Evolutionary conservation across 2,888 invertebrate genomes (phyloP), one percentile per base, ranked within the genome.

Genomic region (Salticus scenicus): DNA sequence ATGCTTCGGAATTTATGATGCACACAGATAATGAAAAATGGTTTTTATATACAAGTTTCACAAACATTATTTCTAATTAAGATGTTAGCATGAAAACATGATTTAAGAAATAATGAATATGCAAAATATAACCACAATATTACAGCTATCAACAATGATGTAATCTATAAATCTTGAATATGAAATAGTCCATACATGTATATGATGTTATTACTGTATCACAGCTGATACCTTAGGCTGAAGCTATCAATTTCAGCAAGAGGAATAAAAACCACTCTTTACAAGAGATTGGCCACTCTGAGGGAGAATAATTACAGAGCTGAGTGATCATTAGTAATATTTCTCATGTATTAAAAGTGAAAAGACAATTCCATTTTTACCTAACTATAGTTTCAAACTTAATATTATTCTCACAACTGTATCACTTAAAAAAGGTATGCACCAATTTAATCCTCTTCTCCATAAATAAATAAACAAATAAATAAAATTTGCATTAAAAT

Each of bases 191-290:
- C 57, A 57, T 57, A 57, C 20, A 24, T 76, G 77, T 57, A 51
- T 66, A 42, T 20, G 42, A 20, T 70, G 41, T 70, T 20, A 41
- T 24, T 57, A 24, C 4, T 66, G 86, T 86, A 86, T 86, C 86
- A 86, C 86, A 86, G 86, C 64, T 80, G 86, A 86, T 86, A 86
- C 86, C 79, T 86, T 86, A 80, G 86, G 86, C 86, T 86, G 80
- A 86, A 67, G 51, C 77, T 84, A 84, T 77, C 83, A 77, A 84
- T 73, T 77, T 84, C 77, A 69, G 83, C 70, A 66, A 77, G 66
- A 67, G 67, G 41, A 41, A 69, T 75, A 57, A 75, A 82, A 82
- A 47, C 69, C 37, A 73, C 74, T 75, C 70, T 63, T 69, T 41
- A 57, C 41, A 81, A 42, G 63, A 71, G 71, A 28, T 66, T 27